phyloP scores from a whole-genome alignment of 1,140 invertebrate species.

The Oncopodura yosiiana region DNA sequence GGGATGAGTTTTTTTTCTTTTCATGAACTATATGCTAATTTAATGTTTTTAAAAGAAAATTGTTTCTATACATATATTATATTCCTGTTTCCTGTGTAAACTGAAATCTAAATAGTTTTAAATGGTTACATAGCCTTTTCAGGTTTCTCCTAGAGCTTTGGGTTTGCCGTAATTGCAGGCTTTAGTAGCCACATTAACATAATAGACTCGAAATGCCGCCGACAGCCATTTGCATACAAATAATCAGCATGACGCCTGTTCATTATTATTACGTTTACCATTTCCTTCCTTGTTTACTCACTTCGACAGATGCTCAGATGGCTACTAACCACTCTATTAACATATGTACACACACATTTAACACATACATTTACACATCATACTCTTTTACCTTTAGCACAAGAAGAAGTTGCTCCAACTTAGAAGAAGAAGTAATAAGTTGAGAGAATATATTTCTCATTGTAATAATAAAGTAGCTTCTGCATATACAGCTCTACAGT shows the following conservation, averaged over 20 bases:
- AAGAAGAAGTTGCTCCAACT: too few species aligned
- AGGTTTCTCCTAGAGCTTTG: conserved; percentile 31
- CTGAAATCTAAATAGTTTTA: conserved; percentile 28
- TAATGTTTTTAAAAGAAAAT: too few species aligned
- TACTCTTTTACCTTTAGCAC: too few species aligned
- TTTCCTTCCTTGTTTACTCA: conserved; percentile 27
- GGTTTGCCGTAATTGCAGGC: conserved; percentile 31
- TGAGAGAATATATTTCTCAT: too few species aligned
- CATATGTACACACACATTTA: conserved; percentile 27
- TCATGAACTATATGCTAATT: too few species aligned
- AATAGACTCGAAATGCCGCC: conserved; percentile 31
- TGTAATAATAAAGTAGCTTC: too few species aligned
- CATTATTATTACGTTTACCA: conserved; percentile 34
- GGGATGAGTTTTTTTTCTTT: too few species aligned
- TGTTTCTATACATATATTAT: too few species aligned
- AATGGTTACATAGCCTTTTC: conserved; percentile 26
- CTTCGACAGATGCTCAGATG: conserved; percentile 15
- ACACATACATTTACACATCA: conserved; percentile 14
- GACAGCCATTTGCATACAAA: conserved; percentile 35
- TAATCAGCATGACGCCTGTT: conserved; percentile 35
- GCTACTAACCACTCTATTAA: conserved; percentile 33
- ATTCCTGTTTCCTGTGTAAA: conserved; percentile 30
- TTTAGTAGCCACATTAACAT: conserved; percentile 34
- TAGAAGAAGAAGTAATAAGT: too few species aligned
- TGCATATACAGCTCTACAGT: too few species aligned